These are phyloP conservation scores for Diorhabda carinulata DNA, from an alignment of 1,140 invertebrate species.

Conservation along the genomic window DNA sequence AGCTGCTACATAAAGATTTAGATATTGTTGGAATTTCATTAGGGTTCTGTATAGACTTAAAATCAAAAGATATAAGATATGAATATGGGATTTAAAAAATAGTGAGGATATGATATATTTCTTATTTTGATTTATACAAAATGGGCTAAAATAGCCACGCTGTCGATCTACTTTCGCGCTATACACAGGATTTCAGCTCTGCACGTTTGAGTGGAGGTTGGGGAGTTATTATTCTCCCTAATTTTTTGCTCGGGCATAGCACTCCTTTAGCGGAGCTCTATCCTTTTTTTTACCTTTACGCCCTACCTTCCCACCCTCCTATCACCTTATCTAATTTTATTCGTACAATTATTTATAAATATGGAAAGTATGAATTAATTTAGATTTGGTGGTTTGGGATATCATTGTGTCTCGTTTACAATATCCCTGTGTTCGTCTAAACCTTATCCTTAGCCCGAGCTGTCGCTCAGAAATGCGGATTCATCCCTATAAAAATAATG, in stretches of 20 bases:
- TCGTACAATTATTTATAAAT: neutral
- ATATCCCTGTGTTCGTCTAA: constrained; percentile 35
- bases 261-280: constrained; percentile 31
- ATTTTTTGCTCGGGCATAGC: constrained; percentile 27
- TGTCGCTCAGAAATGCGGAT: constrained; percentile 32
- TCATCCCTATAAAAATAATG: neutral
- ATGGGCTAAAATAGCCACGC: constrained; percentile 8
- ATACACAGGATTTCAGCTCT: constrained; percentile 35
- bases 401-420: constrained; percentile 35
- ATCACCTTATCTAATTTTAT: neutral
- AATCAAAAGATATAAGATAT: too few species aligned
- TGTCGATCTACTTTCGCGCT: constrained; percentile 22
- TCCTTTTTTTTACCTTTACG: neutral
- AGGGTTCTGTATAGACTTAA: too few species aligned
- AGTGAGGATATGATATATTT: neutral
- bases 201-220: constrained; percentile 40
- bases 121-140: neutral
- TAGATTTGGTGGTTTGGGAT: constrained; percentile 24
- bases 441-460: constrained; percentile 31
- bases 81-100: too few species aligned
- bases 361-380: neutral
- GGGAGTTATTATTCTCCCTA: constrained; percentile 16
- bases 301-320: neutral
- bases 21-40: too few species aligned
- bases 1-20: too few species aligned